Conservation (phyloP, 1,140 invertebrate genomes). For the Aphelenchoides fujianensis region DNA sequence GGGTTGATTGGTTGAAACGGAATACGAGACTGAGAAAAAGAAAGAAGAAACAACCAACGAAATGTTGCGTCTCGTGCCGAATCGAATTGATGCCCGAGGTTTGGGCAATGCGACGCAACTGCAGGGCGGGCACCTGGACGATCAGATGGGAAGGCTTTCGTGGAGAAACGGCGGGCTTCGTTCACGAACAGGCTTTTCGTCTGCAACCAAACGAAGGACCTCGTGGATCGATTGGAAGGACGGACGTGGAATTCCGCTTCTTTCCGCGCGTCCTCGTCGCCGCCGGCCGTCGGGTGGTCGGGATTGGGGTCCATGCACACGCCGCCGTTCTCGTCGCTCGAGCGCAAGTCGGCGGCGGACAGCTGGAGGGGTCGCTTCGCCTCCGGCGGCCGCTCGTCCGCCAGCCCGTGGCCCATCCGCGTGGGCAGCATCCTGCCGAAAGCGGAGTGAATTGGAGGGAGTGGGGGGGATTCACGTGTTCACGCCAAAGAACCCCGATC, state of each 20-base stretch:
- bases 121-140: slow-evolving; percentile 44
- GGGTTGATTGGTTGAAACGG: not conserved
- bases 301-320: not conserved
- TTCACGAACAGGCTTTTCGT: slow-evolving; percentile 7
- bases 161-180: slow-evolving; percentile 38
- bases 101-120: slow-evolving; percentile 44
- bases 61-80: slow-evolving; percentile 50
- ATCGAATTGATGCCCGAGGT: slow-evolving; percentile 48
- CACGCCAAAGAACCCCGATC: no score
- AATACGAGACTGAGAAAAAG: not conserved
- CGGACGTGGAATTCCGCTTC: not conserved
- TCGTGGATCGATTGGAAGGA: no score
- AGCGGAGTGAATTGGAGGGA: no score
- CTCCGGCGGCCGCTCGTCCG: not conserved
- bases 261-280: not conserved
- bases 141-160: slow-evolving; percentile 42
- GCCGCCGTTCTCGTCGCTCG: not conserved
- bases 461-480: no score
- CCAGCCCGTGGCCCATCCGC: not conserved
- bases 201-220: not conserved
- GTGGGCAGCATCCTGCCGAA: not conserved
- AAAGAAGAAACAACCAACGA: slow-evolving; percentile 44
- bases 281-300: not conserved
- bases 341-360: not conserved
- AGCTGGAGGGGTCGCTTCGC: not conserved